Evolutionary conservation across 2,888 invertebrate genomes (phyloP), one percentile per base, ranked within the genome.

Genomic region (Diloba caeruleocephala): DNA sequence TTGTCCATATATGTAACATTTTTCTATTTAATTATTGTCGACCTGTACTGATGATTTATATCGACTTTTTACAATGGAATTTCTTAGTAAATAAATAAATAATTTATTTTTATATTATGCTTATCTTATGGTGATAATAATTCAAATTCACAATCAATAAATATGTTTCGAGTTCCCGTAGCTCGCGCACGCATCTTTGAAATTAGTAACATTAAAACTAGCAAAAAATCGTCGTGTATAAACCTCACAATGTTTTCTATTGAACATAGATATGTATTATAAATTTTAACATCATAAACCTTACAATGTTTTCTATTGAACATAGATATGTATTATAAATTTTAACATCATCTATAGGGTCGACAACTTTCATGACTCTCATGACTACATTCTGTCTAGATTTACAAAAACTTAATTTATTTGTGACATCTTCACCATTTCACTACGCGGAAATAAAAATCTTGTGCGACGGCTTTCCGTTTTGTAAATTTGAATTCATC

Each of bases 241-340:
- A 98, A 98, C 59, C 98, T 93, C 7, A 97, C 96, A 57, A 98
- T 97, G 79, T 96, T 96, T 84, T 98, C 98, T 65, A 98, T 97
- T 2, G 97, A 96, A 87, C 98, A 98, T 0, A 97, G 85, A 79
- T 96, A 95, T 36, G 95, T 79, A 60, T 90, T 78, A 49, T 87
- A 85, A 1, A 82, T 75, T 43, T 86, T 89, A 51, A 83, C 54
- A 53, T 87, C 85, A 34, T 90, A n/a, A n/a, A n/a, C n/a, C 98
- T 93, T 7, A 97, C 96, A 57, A 98, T 97, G 79, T 96, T 96
- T 84, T 98, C 98, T 65, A 98, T 97, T 2, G 97, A 96, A 87
- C 98, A 98, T 0, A 97, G 85, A 79, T 96, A 95, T 36, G 95
- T 79, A 60, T 90, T 78, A 49, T 87, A 85, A 1, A 82, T 75